Evolutionary conservation across 2,113 vertebrate genomes (phyloP), one percentile per base, ranked within the genome.

Genomic region (Syngnathus typhle): DNA sequence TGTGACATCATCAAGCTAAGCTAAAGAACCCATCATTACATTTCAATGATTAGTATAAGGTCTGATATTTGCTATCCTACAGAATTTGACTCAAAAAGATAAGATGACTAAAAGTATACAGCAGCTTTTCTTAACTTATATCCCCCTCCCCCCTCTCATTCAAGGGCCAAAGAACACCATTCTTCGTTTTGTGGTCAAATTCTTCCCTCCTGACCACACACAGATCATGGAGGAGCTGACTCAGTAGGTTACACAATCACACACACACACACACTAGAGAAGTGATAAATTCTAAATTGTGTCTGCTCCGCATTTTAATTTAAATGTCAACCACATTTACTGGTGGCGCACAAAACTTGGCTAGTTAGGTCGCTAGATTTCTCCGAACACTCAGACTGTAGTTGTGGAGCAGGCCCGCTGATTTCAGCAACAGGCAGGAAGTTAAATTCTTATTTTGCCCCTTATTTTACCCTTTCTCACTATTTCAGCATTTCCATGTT

Each of bases 111-210:
- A 37, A 39, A 23, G 8, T 32, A 18, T 32, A 46, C 18, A 49
- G 16, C 16, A 55, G 38, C 47, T 38, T 10, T n/a, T 46, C 51
- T 52, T 60, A 23, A 19, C 13, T 64, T 39, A 73, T 11, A 18
- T 55, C 7, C 13, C 44, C 51, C 49, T 41, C 49, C 11, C 66
- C 9, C 62, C n/a, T 8, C 62, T 69, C 67, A 70, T 38, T 4
- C 79, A 19, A 98, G 96, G 96, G 78, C 96, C 96, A 12, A 97
- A 96, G 85, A 94, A 96, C 11, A 90, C 94, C 71, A 91, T 96
- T 72, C 90, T 98, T 41, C 96, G 93, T 62, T 98, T 98, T 58
- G 95, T 98, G 86, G 97, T 99, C 87, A 99, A 99, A 85, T 99
- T 98, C 89, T 99, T 99, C 81, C 95, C 96, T 52, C 96, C 96